Evolutionary conservation across 2,797 vertebrate species (phyloP).

Genomic region (Chiloscyllium punctatum): DNA sequence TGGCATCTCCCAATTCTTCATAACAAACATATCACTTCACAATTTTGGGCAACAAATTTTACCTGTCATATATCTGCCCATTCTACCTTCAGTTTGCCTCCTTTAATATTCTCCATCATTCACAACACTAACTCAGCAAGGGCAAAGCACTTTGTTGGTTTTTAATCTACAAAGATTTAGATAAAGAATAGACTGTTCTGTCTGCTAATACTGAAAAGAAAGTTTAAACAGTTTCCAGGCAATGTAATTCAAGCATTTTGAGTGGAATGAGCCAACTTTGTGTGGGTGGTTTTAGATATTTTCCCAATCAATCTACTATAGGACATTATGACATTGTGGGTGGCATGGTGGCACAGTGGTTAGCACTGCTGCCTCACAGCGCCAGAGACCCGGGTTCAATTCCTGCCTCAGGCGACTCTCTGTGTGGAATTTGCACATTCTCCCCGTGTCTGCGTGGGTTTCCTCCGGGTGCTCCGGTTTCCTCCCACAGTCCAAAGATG

Average conservation of each 20-base stretch:
- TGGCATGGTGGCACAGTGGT: too few relatives aligned
- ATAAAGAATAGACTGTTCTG: background rate
- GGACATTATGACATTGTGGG: too few relatives aligned
- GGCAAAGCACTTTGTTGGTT: background rate
- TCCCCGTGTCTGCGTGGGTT: too few relatives aligned
- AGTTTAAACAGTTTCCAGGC: background rate
- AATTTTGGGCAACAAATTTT: background rate
- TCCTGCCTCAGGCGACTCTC: too few relatives aligned
- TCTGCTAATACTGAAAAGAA: background rate
- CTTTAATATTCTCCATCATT: too few relatives aligned
- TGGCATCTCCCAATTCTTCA: background rate
- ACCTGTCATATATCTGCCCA: background rate
- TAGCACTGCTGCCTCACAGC: too few relatives aligned
- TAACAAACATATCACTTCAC: background rate
- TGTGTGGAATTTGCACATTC: too few relatives aligned
- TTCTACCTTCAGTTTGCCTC: background rate
- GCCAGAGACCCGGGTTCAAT: too few relatives aligned
- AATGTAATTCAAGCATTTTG: background rate
- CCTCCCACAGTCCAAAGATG: too few relatives aligned
- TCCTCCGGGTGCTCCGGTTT: too few relatives aligned
- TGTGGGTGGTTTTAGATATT: background rate
- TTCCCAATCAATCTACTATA: too few relatives aligned
- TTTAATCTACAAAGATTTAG: background rate
- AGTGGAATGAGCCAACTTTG: background rate
- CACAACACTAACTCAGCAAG: background rate